phyloP scores from a whole-genome alignment of 1,140 invertebrate species.

The Listronotus bonariensis region DNA sequence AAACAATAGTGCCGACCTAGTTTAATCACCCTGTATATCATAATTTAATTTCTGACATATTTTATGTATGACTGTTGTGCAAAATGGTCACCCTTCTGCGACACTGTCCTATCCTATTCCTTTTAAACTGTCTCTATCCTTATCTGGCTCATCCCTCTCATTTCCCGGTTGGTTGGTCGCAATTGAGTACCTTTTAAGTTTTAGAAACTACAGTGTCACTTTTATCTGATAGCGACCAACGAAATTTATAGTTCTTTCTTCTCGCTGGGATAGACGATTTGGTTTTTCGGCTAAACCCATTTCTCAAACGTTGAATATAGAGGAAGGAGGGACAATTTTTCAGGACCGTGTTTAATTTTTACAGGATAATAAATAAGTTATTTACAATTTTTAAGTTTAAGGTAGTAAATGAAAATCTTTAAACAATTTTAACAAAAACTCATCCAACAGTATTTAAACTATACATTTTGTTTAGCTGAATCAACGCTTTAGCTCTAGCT shows the following conservation, averaged over 20 bases:
- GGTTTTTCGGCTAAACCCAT: conserved; percentile 2
- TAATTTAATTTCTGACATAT: too few species aligned
- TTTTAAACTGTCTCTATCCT: conserved; percentile 33
- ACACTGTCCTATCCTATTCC: conserved; percentile 11
- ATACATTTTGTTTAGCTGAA: too few species aligned
- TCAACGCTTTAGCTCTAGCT: too few species aligned
- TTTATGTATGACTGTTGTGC: neutral
- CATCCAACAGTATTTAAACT: too few species aligned
- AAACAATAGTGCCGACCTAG: too few species aligned
- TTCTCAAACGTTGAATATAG: conserved; percentile 3
- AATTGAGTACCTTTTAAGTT: conserved; percentile 54
- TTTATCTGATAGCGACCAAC: conserved; percentile 50
- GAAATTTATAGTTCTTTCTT: conserved; percentile 47
- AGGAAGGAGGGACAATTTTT: neutral
- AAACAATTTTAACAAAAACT: too few species aligned
- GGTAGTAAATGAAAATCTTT: too few species aligned
- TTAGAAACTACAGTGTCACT: conserved; percentile 53
- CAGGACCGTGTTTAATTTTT: too few species aligned
- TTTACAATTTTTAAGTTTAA: too few species aligned
- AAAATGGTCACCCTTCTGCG: conserved; percentile 1
- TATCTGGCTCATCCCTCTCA: conserved; percentile 51
- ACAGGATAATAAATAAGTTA: too few species aligned
- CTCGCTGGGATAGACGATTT: conserved; percentile 10
- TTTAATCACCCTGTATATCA: too few species aligned
- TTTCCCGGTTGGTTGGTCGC: conserved; percentile 54